These are phyloP conservation scores for Gnathonemus longibarbis DNA, from an alignment of 2,113 vertebrate genomes.

Conservation along the genomic window DNA sequence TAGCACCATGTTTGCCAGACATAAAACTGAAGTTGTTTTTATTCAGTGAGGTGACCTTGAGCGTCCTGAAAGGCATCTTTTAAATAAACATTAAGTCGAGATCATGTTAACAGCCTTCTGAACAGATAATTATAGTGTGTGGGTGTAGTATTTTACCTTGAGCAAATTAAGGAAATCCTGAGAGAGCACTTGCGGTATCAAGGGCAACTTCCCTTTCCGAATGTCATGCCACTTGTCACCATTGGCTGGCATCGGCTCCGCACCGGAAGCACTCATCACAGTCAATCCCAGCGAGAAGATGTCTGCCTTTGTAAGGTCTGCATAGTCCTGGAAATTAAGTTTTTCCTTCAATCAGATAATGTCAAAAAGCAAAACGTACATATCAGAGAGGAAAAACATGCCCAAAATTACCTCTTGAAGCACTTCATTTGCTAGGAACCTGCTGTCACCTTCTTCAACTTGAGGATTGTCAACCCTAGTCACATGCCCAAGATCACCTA, in stretches of 20 bases:
- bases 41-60: not conserved
- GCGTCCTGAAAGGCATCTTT: not conserved
- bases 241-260: constrained; percentile 84
- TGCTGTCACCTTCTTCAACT: constrained; percentile 93
- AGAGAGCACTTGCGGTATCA: constrained; percentile 84
- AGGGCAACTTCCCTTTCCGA: constrained; percentile 78
- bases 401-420: constrained; percentile 78
- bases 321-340: constrained; percentile 69
- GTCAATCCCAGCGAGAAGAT: constrained; percentile 92
- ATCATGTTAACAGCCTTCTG: not conserved
- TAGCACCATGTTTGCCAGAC: not conserved
- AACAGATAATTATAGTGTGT: not conserved
- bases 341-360: not conserved
- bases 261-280: constrained; percentile 81
- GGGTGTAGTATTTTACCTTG: constrained; percentile 64
- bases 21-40: not conserved
- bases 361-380: not conserved
- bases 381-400: not conserved
- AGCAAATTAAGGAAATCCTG: constrained; percentile 78
- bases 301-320: constrained; percentile 81
- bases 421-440: constrained; percentile 93
- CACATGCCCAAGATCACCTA: constrained; percentile 95
- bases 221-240: constrained; percentile 96
- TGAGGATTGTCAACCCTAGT: constrained; percentile 88
- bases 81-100: not conserved